Conservation (phyloP, 92 coral and sea anemone species). For the Palythoa caribaeorum region DNA sequence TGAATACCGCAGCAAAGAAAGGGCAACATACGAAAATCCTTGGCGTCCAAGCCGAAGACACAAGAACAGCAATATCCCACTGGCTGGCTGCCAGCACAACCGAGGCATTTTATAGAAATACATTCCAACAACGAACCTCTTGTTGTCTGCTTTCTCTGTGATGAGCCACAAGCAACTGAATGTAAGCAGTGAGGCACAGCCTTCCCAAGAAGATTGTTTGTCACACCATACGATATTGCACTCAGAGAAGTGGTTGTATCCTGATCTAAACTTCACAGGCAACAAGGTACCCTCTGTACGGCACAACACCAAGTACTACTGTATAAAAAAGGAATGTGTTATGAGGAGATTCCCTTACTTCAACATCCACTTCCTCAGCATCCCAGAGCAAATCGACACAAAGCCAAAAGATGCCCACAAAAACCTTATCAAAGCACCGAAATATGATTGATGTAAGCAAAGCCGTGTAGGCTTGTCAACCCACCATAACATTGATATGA, state of each 20-base stretch:
- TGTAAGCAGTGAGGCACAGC: slow-evolving; percentile 57
- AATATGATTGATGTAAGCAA: too few species aligned
- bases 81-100: slow-evolving; percentile 4
- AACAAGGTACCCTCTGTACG: neutral
- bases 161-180: slow-evolving; percentile 46
- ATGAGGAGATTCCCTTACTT: neutral
- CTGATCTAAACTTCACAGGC: neutral
- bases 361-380: too few species aligned
- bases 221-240: neutral
- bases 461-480: too few species aligned
- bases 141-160: slow-evolving; percentile 45
- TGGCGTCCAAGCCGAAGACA: slow-evolving; percentile 49
- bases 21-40: slow-evolving; percentile 51
- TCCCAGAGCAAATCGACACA: too few species aligned
- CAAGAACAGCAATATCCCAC: slow-evolving; percentile 40
- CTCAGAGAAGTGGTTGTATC: neutral
- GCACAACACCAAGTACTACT: neutral
- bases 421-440: too few species aligned
- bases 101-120: slow-evolving; percentile 53
- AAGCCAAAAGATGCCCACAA: too few species aligned
- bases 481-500: too few species aligned
- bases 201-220: neutral
- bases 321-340: too few species aligned
- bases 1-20: slow-evolving; percentile 56
- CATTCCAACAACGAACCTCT: slow-evolving; percentile 65